Evolutionary conservation across 2,113 vertebrate species (phyloP), one percentile per base, ranked within the genome.

Genomic region (Aspidoscelis tigris): DNA sequence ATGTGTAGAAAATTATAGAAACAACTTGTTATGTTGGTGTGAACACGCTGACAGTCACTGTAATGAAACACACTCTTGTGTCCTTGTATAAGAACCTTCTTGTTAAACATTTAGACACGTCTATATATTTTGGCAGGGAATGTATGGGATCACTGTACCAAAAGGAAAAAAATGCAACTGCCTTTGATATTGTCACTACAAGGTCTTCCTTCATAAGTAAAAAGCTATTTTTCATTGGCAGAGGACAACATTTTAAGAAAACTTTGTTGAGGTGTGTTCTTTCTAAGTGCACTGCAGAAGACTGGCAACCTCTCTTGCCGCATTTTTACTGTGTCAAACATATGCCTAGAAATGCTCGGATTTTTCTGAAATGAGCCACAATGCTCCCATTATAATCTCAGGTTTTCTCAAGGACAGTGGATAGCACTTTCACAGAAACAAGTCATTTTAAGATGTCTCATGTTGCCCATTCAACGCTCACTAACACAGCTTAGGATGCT

Each of bases 1-100:
- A 26, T 70, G 26, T 16, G 7, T 72, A 72, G 24, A 76, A 74
- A 5, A 43, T 2, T 50, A 3, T 21, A 50, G 47, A 83, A 2
- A 82, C 81, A 88, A 12, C 24, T 50, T 55, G 39, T 6, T 26
- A 75, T 16, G 1, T 77, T 11, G 85, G 33, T 61, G 24, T 4
- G 72, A 90, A 82, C 47, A 22, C 1, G 53, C 11, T 88, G 22
- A 21, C 6, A 84, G 41, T 58, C 78, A 44, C 33, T 71, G 3
- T 73, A 90, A 72, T 68, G 2, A 89, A 93, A 88, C 9, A 77
- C 1, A 33, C 3, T 41, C 1, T 61, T 90, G 72, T 83, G 5
- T n/a, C 71, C 16, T 79, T 92, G 76, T 55, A 71, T 47, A 92
- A 78, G 53, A 87, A 90, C 5, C 1, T 84, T 50, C 33, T 79